Percentiles rank a stretch among this genome's conserved stretches.
phyloP scores from a whole-genome alignment of 2,888 invertebrate species.

The Busseola fusca region DNA sequence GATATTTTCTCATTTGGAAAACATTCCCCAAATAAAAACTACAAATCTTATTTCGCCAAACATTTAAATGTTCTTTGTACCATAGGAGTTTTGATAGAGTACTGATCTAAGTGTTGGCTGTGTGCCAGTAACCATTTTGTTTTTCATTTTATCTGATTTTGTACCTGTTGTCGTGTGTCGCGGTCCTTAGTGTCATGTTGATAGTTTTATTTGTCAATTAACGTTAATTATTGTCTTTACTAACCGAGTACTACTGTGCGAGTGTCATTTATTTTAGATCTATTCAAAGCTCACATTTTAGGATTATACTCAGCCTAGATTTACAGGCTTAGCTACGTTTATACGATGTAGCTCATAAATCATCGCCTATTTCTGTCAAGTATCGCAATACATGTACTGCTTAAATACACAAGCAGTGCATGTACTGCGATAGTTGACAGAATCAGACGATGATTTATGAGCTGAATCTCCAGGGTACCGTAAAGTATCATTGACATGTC shows the following conservation, averaged over 20 bases:
- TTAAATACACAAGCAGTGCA: neutral
- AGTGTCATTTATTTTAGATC: neutral
- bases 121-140: slow-evolving; percentile 40
- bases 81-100: slow-evolving; percentile 24
- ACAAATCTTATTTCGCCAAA: neutral
- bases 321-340: neutral
- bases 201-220: slow-evolving; percentile 44
- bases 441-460: slow-evolving; percentile 12
- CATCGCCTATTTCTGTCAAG: too few relatives aligned
- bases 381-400: too few relatives aligned
- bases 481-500: slow-evolving; percentile 17
- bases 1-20: neutral
- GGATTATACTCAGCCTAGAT: neutral
- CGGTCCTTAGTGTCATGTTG: slow-evolving; percentile 12
- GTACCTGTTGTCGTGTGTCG: slow-evolving; percentile 32
- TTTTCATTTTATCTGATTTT: slow-evolving; percentile 12
- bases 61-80: slow-evolving; percentile 3
- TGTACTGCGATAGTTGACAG: slow-evolving; percentile 1
- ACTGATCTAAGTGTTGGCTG: slow-evolving; percentile 32
- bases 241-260: neutral
- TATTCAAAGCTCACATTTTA: neutral
- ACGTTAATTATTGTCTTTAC: slow-evolving; percentile 20
- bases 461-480: neutral
- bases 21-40: neutral
- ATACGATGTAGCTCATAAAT: neutral